Percentiles rank a stretch among this genome's conserved stretches.
Evolutionary conservation across 2,113 vertebrate genomes (phyloP).

Genomic region (Megalops atlanticus): DNA sequence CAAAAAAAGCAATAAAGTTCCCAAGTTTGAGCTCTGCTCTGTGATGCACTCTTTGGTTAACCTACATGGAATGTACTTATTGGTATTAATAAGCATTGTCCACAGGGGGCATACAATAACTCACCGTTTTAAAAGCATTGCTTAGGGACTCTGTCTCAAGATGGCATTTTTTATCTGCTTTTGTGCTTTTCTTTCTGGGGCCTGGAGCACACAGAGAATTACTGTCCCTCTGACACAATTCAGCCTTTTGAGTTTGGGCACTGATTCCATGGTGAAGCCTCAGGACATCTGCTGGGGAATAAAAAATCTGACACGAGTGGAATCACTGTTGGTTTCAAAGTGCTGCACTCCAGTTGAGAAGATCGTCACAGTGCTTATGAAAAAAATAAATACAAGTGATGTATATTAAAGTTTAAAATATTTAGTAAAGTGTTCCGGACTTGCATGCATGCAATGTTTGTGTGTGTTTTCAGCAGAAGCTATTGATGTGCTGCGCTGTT

Average conservation of each 20-base stretch:
- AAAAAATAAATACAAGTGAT: neutral
- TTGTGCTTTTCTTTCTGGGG: conserved; percentile 19
- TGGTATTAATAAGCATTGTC: conserved; percentile 23
- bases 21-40: neutral
- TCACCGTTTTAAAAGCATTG: conserved; percentile 7
- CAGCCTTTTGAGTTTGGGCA: conserved; percentile 44
- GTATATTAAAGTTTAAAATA: neutral
- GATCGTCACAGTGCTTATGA: neutral
- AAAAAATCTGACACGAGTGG: conserved; percentile 34
- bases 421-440: no score
- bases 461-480: neutral
- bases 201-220: conserved; percentile 38
- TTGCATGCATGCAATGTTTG: neutral
- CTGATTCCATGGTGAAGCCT: conserved; percentile 35
- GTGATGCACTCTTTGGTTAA: neutral
- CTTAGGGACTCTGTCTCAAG: conserved; percentile 22
- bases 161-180: conserved; percentile 27
- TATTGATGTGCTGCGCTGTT: neutral
- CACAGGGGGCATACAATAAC: neutral
- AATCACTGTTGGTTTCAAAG: conserved; percentile 9
- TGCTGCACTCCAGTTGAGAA: neutral
- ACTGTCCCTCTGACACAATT: conserved; percentile 43
- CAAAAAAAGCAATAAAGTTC: neutral
- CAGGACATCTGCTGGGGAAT: conserved; percentile 33
- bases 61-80: neutral